Base-by-base conservation (phyloP, 2,797 vertebrate genomes). In the Valencia hispanica region DNA sequence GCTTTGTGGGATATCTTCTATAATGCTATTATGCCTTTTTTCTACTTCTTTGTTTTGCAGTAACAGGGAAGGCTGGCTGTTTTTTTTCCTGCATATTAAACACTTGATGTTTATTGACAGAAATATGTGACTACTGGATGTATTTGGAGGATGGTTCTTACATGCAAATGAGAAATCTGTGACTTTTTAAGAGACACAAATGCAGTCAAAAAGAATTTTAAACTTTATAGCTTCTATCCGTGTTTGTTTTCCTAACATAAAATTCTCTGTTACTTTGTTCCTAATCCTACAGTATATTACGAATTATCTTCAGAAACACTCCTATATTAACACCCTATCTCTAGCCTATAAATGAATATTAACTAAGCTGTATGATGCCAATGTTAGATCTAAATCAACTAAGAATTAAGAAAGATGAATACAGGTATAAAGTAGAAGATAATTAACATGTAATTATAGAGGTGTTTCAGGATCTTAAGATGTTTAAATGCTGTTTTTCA, bases 1-100 rank as follows among this genome's bases (percentile, higher is more conserved):
- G 79, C 87, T 81, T 88, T 89, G 79, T 68, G 63, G 77, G 72
- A 90, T 90, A 79, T 75, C 87, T 86, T 77, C 79, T 85, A 83
- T 87, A 79, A 90, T 87, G 70, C 74, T 57, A 76, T 76, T 77
- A 77, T 78, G 59, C 20, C 71, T 79, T 71, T 74, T 75, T 68
- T 3, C 36, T 48, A 43, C 6, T 53, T 72, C 75, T 84, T 88
- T 91, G 73, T 87, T 89, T 85, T 39, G 71, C 66, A 82, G 77
- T 82, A 76, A 81, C 68, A 75, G 59, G 43, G 57, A 55, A 36
- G 59, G 51, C 53, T 68, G 66, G 69, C 41, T 84, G 66, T 87
- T 83, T 83, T 83, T 83, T 80, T 84, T 77, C 27, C 47, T 47
- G 74, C 30, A 32, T 72, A 79, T 85, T 82, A 66, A 50, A 85